These are phyloP conservation scores for Buphagus erythrorhynchus DNA, from an alignment of 2,797 vertebrate genomes.

Conservation along the genomic window DNA sequence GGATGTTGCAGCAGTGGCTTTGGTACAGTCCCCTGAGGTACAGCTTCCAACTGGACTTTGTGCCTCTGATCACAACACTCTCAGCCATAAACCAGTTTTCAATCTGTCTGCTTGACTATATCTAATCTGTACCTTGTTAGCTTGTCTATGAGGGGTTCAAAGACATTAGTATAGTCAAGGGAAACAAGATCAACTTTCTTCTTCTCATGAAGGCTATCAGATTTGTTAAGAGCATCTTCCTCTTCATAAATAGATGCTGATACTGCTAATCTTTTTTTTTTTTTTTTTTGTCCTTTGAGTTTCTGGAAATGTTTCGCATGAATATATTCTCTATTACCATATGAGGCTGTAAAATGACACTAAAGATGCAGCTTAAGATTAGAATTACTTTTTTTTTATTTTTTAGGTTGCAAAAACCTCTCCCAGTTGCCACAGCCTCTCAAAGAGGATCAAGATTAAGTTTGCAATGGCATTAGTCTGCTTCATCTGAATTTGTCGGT, in stretches of 20 bases:
- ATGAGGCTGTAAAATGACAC: neutral
- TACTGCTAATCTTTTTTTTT: neutral
- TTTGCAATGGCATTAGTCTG: neutral
- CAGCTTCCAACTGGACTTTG: neutral
- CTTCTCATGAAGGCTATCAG: neutral
- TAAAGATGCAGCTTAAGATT: neutral
- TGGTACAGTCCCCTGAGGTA: neutral
- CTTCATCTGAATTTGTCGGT: neutral
- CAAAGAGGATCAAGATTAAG: neutral
- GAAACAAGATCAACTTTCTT: neutral
- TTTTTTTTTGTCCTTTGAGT: neutral
- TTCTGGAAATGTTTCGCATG: neutral
- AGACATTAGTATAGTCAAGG: neutral
- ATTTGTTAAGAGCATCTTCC: neutral
- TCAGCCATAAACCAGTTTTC: neutral
- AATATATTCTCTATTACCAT: neutral
- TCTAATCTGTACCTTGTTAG: neutral
- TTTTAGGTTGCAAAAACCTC: neutral
- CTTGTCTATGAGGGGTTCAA: neutral
- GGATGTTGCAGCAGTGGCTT: neutral
- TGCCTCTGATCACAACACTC: neutral
- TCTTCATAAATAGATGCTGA: neutral
- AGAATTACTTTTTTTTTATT: neutral
- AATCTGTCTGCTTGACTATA: neutral
- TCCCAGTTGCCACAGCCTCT: accelerated